These are phyloP conservation scores for Aurelia aurita DNA, from an alignment of 30 jellyfish, hydroid and myxozoan species.

Conservation along the genomic window DNA sequence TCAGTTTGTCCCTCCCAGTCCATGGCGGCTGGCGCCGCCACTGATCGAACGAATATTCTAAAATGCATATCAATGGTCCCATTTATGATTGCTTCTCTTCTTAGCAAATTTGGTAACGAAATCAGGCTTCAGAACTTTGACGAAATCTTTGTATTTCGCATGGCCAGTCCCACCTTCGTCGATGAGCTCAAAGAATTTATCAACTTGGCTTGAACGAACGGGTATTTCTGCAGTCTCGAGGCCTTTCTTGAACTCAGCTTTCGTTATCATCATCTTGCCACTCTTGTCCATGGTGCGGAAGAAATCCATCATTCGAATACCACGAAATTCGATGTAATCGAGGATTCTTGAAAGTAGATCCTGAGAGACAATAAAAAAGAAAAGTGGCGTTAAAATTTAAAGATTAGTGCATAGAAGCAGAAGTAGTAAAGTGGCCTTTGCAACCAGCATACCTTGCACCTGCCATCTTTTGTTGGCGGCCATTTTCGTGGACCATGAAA, in stretches of 20 bases:
- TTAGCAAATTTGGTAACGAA: constrained; percentile 50
- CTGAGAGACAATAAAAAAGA: constrained; percentile 13
- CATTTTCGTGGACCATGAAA: too few species aligned
- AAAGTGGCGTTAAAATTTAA: too few species aligned
- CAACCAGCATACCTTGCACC: too few species aligned
- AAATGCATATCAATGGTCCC: constrained; percentile 43
- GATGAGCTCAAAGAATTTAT: constrained; percentile 51
- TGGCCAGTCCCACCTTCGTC: constrained; percentile 47
- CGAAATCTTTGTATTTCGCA: constrained; percentile 65
- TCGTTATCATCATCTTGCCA: constrained; percentile 36
- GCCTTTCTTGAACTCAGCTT: constrained; percentile 47
- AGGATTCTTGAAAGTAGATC: constrained; percentile 69
- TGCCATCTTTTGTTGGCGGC: too few species aligned
- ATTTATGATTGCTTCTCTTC: constrained; percentile 34
- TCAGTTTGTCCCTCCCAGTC: too few species aligned
- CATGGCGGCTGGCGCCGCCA: too few species aligned
- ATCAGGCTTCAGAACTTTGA: constrained; percentile 30
- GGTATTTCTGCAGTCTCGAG: constrained; percentile 64
- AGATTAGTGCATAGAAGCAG: too few species aligned
- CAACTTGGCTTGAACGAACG: constrained; percentile 33
- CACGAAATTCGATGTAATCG: constrained; percentile 77
- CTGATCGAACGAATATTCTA: too few species aligned
- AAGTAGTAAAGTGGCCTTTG: too few species aligned
- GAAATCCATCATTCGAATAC: constrained; percentile 77
- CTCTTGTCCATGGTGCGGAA: constrained; percentile 64